Conservation (phyloP, 2,888 invertebrate genomes). For the Lasioglossum morio region DNA sequence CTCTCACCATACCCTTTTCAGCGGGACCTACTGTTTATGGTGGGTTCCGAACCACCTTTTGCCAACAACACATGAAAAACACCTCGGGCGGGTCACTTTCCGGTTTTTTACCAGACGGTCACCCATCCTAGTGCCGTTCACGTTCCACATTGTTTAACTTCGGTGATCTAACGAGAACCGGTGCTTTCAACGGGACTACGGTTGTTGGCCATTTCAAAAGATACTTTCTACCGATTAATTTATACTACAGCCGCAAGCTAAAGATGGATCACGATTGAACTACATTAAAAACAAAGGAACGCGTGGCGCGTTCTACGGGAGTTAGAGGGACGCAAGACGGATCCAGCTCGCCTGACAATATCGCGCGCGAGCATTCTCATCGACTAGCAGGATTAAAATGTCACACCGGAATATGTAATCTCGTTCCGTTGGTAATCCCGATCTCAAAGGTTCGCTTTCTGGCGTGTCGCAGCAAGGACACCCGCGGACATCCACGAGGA, state of each 20-base stretch:
- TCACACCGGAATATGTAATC: conserved; percentile 11
- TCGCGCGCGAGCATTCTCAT: conserved; percentile 15
- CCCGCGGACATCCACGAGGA: conserved; percentile 1
- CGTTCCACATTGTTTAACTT: too few species aligned
- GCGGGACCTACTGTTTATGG: too few species aligned
- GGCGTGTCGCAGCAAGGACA: not conserved
- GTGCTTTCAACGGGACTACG: too few species aligned
- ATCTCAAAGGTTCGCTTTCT: conserved; percentile 26
- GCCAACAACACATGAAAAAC: too few species aligned
- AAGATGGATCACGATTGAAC: not conserved
- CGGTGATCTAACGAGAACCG: too few species aligned
- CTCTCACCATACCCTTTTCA: too few species aligned
- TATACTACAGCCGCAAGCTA: not conserved
- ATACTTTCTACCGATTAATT: too few species aligned
- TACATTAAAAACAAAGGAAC: not conserved
- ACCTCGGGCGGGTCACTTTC: too few species aligned
- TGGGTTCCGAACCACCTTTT: too few species aligned
- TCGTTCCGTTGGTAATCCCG: conserved; percentile 37
- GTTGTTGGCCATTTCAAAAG: too few species aligned
- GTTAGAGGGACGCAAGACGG: not conserved
- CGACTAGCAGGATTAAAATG: conserved; percentile 39
- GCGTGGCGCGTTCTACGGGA: not conserved
- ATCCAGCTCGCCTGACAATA: not conserved
- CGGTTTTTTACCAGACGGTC: too few species aligned
- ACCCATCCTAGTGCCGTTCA: too few species aligned